A percentile compares a stretch with the other conserved stretches of the same genome.
Conservation (phyloP, 2,888 invertebrate genomes). For the Zhuqinia jingwanae region DNA sequence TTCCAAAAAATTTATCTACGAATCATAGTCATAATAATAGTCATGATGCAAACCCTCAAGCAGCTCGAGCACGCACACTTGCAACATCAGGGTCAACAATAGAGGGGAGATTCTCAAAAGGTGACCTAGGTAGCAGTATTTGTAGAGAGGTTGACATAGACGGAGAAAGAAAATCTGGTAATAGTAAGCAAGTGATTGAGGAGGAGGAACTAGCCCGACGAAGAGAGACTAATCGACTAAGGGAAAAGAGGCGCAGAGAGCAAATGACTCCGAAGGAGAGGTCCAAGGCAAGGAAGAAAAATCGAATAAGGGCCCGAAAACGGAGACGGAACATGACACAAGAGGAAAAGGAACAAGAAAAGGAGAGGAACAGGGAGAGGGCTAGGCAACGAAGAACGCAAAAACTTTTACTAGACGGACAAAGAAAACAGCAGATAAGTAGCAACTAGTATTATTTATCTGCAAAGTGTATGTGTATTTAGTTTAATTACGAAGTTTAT, state of each 20-base stretch:
- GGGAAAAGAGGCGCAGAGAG: conserved; percentile 9
- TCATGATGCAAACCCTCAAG: neutral
- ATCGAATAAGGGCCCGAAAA: conserved; percentile 13
- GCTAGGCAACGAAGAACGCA: conserved; percentile 28
- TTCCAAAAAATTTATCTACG: conserved; percentile 4
- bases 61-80: neutral
- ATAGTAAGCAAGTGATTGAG: neutral
- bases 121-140: neutral
- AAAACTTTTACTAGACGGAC: neutral
- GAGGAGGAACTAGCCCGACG: conserved; percentile 13
- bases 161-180: neutral
- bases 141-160: neutral
- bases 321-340: conserved; percentile 11
- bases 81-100: neutral
- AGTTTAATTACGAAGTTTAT: no score
- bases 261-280: conserved; percentile 30
- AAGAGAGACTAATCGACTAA: neutral
- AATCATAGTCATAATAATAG: neutral
- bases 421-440: no score
- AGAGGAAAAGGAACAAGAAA: conserved; percentile 26
- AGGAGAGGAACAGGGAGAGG: conserved; percentile 31
- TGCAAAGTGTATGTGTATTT: no score
- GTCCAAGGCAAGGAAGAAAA: conserved; percentile 21
- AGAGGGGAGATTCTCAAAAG: neutral
- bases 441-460: no score